Base-by-base conservation (phyloP, 2,888 invertebrate genomes). In the Megalurothrips usitatus region DNA sequence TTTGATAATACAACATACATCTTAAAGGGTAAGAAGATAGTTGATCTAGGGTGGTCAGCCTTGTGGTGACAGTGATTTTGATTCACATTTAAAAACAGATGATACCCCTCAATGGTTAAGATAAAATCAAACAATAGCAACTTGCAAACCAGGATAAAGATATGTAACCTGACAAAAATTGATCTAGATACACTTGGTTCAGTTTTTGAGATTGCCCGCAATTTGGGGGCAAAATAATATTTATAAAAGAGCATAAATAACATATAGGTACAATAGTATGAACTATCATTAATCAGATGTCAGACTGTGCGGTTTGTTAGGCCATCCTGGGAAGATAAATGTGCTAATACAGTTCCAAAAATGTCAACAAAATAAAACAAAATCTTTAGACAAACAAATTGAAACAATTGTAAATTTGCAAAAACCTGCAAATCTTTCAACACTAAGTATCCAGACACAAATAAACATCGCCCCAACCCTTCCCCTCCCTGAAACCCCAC, bases 241-340 rank as follows among this genome's bases (percentile, higher is more conserved):
- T 58, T 17, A 17, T 14, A 58, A 6, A 58, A 19, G 58, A 8
- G 14, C 19, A 58, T 19, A 58, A 58, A 19, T 19, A 58, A 58
- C 58, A 58, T 0, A 58, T 43, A 43, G 34, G 34, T 43, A 43
- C 34, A 43, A 6, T 43, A 43, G 34, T 43, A 43, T 43, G 34
- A 58, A 19, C 14, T 58, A 19, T 14, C 6, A 4, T 58, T 19
- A 58, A 58, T 75, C 23, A 75, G 68, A 12, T 26, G 26, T 75
- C 68, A 75, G 68, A 75, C 68, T 75, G 10, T 68, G 26, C 12
- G 23, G 12, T 23, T 75, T 75, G 68, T 75, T 75, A 75, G 68
- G 68, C 68, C 68, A 75, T 75, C 23, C 12, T 75, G 68, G 68
- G 68, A 58, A 17, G 68, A 75, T 1, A 75, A 58, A 58, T 58